Evolutionary conservation across 2,888 invertebrate genomes (phyloP), one percentile per base, ranked within the genome.

Genomic region (Torymus aiolomorphi): DNA sequence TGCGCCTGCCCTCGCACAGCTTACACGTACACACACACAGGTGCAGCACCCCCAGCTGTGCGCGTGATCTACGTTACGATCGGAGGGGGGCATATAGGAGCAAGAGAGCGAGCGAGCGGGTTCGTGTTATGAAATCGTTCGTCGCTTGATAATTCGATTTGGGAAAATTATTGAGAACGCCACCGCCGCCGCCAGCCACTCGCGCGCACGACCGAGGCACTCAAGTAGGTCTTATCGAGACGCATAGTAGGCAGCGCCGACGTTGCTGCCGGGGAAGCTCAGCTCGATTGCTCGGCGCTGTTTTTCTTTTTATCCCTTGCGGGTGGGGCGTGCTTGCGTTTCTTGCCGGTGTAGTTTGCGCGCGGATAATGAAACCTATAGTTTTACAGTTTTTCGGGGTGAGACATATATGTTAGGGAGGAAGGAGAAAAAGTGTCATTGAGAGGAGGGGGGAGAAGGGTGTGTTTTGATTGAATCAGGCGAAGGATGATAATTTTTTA

Each of bases 91-190:
- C 2, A 31, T 3, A 31, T 20, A 31, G 16, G 49, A 16, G 65
- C 11, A 51, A 65, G 14, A 12, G 54, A 67, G 54, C 13, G 67
- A 54, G 54, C 8, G 67, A 57, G 74, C n/a, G 62, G 42, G 66
- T 78, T 74, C 75, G 79, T 66, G 79, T 80, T 80, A 75, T 73
- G 75, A 80, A 80, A 80, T 80, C 79, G 75, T 76, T 75, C 75
- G 65, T 52, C 70, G 59, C 66, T 75, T 65, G 66, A 71, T 80
- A 80, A 80, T 80, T 80, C 75, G 79, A 79, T 79, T 78, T 80
- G 79, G 75, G 18, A 69, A 57, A 57, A 73, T 71, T 80, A 75
- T 80, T 74, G 75, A 66, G 67, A 54, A 20, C 42, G 24, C 74
- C 54, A 31, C 18, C 3, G 24, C 24, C 24, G 24, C 31, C 8